These are phyloP conservation scores for Trachelipus rathkii DNA, from an alignment of 1,140 invertebrate genomes.

Conservation along the genomic window DNA sequence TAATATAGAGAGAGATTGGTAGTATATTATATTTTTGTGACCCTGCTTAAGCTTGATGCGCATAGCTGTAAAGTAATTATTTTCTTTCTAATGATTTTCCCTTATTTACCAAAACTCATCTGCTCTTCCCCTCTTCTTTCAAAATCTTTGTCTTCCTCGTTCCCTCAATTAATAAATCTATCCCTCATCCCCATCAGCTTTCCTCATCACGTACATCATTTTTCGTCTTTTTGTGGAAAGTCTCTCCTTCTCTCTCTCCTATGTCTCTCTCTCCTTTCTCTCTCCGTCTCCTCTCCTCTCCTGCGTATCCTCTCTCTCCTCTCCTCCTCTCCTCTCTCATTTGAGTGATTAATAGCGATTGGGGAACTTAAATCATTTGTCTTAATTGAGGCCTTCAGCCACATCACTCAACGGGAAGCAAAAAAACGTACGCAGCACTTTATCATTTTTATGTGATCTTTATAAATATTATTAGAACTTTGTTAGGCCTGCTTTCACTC, in stretches of 20 bases:
- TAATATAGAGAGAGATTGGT: too few species aligned
- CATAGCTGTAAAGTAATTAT: too few species aligned
- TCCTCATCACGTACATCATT: too few species aligned
- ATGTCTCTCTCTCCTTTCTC: neutral
- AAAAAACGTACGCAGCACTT: too few species aligned
- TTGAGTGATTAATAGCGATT: neutral
- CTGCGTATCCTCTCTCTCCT: neutral
- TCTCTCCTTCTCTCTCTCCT: neutral
- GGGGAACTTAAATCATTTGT: constrained; percentile 10
- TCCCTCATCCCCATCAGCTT: neutral
- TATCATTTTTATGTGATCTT: too few species aligned
- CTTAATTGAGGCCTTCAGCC: constrained; percentile 3
- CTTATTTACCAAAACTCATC: too few species aligned
- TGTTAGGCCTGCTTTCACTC: too few species aligned
- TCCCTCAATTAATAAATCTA: neutral
- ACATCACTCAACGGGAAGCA: neutral
- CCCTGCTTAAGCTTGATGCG: too few species aligned
- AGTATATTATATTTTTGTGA: too few species aligned
- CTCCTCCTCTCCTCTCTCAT: neutral
- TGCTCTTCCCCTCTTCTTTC: neutral
- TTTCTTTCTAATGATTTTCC: too few species aligned
- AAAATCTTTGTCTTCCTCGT: neutral
- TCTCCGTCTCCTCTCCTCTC: neutral
- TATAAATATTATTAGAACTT: too few species aligned
- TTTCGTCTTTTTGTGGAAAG: too few species aligned